phyloP scores from a whole-genome alignment of 2,797 vertebrate genomes.

The Knipowitschia caucasica region DNA sequence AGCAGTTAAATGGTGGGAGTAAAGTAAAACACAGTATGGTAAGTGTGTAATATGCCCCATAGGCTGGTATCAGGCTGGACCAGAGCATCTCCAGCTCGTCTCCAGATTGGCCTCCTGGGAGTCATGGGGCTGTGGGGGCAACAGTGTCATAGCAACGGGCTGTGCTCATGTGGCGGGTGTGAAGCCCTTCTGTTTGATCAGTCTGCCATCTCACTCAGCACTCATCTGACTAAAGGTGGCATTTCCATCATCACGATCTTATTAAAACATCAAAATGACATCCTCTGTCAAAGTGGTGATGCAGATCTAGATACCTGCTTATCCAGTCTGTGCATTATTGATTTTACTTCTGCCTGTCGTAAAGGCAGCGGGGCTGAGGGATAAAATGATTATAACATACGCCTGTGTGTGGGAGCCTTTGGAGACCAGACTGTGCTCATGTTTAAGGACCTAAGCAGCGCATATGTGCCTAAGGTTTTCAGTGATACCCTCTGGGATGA shows the following conservation, averaged over 20 bases:
- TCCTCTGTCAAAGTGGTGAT: conserved; percentile 3
- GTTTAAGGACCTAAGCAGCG: neutral
- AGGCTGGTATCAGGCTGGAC: conserved; percentile 43
- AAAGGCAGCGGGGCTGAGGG: conserved; percentile 33
- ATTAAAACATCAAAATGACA: neutral
- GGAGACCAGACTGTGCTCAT: neutral
- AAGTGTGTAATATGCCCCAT: neutral
- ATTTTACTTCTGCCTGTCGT: conserved; percentile 31
- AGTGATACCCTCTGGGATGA: neutral
- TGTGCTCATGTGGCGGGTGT: conserved; percentile 57
- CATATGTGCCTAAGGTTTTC: conserved; percentile 4
- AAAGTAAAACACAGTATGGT: neutral
- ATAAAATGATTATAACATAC: conserved; percentile 62
- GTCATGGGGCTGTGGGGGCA: conserved; percentile 60
- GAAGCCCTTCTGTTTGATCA: conserved; percentile 67
- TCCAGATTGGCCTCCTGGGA: conserved; percentile 70
- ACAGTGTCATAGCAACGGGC: conserved; percentile 67
- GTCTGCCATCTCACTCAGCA: conserved; percentile 54
- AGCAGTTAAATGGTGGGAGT: too few species aligned
- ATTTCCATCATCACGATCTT: conserved; percentile 1
- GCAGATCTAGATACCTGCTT: conserved; percentile 2
- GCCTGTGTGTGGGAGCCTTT: conserved; percentile 17
- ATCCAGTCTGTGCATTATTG: conserved; percentile 39
- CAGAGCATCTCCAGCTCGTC: conserved; percentile 66
- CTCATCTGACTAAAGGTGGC: neutral